These are phyloP conservation scores for Spisula solida DNA, from an alignment of 2,888 invertebrate genomes.

Conservation along the genomic window DNA sequence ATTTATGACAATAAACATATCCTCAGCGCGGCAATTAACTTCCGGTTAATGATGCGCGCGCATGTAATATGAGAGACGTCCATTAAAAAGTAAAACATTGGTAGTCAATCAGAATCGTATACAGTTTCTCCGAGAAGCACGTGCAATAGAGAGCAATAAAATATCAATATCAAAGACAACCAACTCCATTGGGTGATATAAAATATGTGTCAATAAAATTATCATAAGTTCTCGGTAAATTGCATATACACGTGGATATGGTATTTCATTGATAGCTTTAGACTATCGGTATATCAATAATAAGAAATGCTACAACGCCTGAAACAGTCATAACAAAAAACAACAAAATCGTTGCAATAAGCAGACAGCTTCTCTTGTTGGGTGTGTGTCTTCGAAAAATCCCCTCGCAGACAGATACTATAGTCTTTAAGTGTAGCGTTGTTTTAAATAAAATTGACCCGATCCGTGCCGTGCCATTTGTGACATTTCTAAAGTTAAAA, in stretches of 20 bases:
- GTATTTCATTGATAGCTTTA: not conserved
- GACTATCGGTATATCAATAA: too few species aligned
- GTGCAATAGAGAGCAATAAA: not conserved
- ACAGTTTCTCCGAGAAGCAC: not conserved
- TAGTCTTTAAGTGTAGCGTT: too few species aligned
- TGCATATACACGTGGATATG: not conserved
- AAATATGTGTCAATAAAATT: not conserved
- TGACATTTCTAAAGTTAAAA: too few species aligned
- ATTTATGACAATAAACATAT: not conserved
- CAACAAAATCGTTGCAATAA: too few species aligned
- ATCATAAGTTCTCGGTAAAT: not conserved
- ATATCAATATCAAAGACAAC: not conserved
- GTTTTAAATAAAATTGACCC: too few species aligned
- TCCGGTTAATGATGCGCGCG: conserved; percentile 9
- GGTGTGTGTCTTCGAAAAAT: too few species aligned
- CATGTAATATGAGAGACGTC: not conserved
- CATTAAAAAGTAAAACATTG: not conserved
- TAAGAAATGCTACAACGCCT: too few species aligned
- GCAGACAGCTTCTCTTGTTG: too few species aligned
- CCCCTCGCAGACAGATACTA: too few species aligned
- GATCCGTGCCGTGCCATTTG: too few species aligned
- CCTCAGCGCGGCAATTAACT: not conserved
- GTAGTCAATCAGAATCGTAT: not conserved
- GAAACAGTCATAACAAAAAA: too few species aligned
- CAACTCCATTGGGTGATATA: not conserved